These are phyloP conservation scores for Flexamia atlantica DNA, from an alignment of 2,888 invertebrate genomes.

Conservation along the genomic window DNA sequence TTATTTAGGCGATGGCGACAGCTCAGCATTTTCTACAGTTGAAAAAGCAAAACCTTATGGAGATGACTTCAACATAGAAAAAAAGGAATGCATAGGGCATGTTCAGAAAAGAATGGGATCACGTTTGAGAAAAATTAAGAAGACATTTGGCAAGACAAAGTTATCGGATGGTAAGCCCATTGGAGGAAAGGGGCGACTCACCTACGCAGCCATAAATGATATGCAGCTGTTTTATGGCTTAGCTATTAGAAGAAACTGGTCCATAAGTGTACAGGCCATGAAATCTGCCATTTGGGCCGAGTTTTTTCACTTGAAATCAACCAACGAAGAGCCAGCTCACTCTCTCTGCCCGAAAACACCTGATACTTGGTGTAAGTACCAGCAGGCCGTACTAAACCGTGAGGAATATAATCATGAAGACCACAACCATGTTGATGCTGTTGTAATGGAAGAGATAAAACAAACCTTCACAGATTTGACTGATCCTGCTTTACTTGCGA, in stretches of 20 bases:
- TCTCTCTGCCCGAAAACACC: conserved; percentile 67
- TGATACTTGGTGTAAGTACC: conserved; percentile 69
- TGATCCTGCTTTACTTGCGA: neutral
- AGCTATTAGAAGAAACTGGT: conserved; percentile 59
- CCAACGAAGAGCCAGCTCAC: conserved; percentile 69
- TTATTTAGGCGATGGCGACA: conserved; percentile 58
- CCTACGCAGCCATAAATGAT: conserved; percentile 68
- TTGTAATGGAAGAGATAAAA: conserved; percentile 47
- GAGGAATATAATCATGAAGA: conserved; percentile 28
- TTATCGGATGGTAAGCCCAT: conserved; percentile 62
- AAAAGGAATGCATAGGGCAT: conserved; percentile 57
- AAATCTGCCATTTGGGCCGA: conserved; percentile 70
- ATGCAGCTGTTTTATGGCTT: conserved; percentile 69
- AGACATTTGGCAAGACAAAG: conserved; percentile 31
- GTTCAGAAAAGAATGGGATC: conserved; percentile 64
- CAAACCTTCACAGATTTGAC: conserved; percentile 13
- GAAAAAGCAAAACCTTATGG: conserved; percentile 64
- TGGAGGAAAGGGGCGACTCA: conserved; percentile 68
- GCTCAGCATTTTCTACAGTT: conserved; percentile 53
- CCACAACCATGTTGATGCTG: conserved; percentile 20
- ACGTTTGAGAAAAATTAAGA: conserved; percentile 61
- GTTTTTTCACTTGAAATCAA: conserved; percentile 68
- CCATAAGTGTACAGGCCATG: conserved; percentile 66
- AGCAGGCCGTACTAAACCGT: conserved; percentile 57
- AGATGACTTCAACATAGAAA: conserved; percentile 54